Conservation (phyloP, 2,113 vertebrate species). For the Dendropsophus ebraccatus region DNA sequence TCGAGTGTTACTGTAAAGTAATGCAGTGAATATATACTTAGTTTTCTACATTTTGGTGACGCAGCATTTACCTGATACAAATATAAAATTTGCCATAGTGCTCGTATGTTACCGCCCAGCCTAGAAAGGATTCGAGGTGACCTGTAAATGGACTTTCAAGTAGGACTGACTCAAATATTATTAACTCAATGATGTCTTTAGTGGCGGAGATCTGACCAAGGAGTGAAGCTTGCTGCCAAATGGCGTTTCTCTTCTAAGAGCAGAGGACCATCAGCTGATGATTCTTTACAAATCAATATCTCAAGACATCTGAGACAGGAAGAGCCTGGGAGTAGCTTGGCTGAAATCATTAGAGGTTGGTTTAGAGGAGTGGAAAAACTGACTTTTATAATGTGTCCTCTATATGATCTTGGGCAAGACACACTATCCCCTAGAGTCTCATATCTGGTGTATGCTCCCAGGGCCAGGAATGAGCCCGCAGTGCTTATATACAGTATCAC, state of each 20-base stretch:
- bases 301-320: constrained; percentile 55
- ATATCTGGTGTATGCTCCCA: neutral
- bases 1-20: too few species aligned
- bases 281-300: constrained; percentile 51
- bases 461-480: constrained; percentile 16
- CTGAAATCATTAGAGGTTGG: constrained; percentile 54
- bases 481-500: constrained; percentile 48
- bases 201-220: neutral
- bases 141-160: constrained; percentile 8
- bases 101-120: neutral
- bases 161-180: neutral
- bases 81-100: neutral
- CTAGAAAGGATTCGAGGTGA: neutral
- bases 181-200: constrained; percentile 18
- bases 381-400: constrained; percentile 56
- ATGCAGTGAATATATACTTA: too few species aligned
- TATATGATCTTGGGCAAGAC: constrained; percentile 51
- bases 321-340: constrained; percentile 45
- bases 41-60: neutral
- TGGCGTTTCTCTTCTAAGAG: constrained; percentile 36
- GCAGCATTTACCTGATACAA: neutral
- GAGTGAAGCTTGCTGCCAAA: constrained; percentile 24
- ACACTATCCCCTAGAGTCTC: constrained; percentile 45
- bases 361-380: constrained; percentile 53
- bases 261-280: constrained; percentile 46